Conservation (phyloP, 2,797 vertebrate species). For the Onychomys arenicola region DNA sequence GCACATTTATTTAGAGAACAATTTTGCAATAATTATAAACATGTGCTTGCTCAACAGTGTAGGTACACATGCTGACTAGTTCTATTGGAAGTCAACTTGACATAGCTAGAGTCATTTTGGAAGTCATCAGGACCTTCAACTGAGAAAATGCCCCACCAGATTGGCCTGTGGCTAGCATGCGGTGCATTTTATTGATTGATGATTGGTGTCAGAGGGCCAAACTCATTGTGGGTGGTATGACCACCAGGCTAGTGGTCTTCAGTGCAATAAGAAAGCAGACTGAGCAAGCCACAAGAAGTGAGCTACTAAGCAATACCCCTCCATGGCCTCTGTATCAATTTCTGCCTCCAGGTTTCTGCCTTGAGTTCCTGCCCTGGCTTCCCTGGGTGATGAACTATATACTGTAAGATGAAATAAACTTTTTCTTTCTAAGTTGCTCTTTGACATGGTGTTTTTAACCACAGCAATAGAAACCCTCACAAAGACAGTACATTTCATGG, state of each 20-base stretch:
- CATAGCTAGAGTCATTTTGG: not conserved
- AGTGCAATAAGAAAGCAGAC: not conserved
- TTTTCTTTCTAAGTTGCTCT: not conserved
- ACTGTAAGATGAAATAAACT: not conserved
- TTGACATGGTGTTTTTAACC: not conserved
- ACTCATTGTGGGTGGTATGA: not conserved
- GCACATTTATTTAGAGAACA: constrained; percentile 59
- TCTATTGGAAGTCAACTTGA: not conserved
- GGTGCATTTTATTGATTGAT: not conserved
- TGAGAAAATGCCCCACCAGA: not conserved
- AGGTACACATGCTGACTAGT: not conserved
- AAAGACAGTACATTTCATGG: not conserved
- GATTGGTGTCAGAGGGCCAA: not conserved
- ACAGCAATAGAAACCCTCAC: not conserved
- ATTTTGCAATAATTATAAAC: constrained; percentile 43
- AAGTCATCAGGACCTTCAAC: not conserved
- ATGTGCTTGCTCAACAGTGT: not conserved
- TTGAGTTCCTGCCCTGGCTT: not conserved
- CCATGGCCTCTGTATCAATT: not conserved
- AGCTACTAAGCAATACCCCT: not conserved
- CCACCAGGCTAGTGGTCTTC: not conserved
- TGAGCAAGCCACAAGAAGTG: not conserved
- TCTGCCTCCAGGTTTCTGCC: not conserved
- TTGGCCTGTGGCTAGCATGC: not conserved
- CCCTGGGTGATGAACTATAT: not conserved